Evolutionary conservation across 2,797 vertebrate genomes (phyloP).

Genomic region (Cossypha dichroa): DNA sequence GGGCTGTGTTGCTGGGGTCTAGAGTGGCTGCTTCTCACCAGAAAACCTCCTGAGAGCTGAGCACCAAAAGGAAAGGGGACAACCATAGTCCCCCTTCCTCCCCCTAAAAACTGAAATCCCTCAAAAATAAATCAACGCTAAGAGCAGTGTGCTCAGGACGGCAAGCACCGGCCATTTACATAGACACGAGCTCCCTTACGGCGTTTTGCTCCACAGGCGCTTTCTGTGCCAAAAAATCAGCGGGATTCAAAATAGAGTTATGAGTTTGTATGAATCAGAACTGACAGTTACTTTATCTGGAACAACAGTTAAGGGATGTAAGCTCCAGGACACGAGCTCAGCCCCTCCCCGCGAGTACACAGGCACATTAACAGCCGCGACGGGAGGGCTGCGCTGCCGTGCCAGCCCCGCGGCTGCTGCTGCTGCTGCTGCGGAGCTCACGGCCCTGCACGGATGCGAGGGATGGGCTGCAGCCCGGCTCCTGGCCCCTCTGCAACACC

Average conservation of each 20-base stretch:
- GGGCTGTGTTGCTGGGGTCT: not conserved
- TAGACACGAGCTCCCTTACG: not conserved
- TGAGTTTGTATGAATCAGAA: constrained; percentile 1
- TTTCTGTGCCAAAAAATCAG: constrained; percentile 12
- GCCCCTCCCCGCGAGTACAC: not conserved
- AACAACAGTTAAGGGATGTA: constrained; percentile 3
- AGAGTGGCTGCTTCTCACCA: not conserved
- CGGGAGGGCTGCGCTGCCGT: not conserved
- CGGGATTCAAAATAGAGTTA: constrained; percentile 20
- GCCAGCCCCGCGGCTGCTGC: not conserved
- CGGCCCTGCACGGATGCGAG: not conserved
- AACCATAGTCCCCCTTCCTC: not conserved
- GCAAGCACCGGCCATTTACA: not conserved
- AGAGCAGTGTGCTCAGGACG: not conserved
- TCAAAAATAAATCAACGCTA: not conserved
- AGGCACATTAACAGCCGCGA: not conserved
- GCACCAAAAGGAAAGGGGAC: not conserved
- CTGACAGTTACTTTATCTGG: constrained; percentile 48
- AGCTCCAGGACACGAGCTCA: constrained; percentile 15
- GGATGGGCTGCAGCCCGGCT: not conserved
- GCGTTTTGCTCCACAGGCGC: constrained; percentile 1
- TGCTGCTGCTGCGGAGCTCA: not conserved
- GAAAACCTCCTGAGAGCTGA: not conserved
- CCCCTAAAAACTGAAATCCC: not conserved
- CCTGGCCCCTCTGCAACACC: fast-evolving